Base-by-base conservation (phyloP, 2,888 invertebrate species). In the Phengaris alcon region DNA sequence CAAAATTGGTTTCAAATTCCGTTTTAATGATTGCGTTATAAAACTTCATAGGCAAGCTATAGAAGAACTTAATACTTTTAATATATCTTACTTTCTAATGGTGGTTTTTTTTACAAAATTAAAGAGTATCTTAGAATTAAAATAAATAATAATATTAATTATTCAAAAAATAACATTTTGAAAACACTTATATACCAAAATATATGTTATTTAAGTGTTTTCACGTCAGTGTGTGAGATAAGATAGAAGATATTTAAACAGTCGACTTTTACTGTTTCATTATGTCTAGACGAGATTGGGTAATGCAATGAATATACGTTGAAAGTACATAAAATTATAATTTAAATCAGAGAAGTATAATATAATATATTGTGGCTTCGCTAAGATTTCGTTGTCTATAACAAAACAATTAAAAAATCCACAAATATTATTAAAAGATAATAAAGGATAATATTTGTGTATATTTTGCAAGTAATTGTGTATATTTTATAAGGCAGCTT, bases 221-320 rank as follows among this genome's bases (percentile, higher is more conserved):
- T 22, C 22, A 22, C 22, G 1, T 22, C 22, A 22, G 22, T 22
- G 22, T 22, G 22, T 22, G 22, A 22, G 22, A 22, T 22, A 0
- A 22, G 22, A 22, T 22, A 22, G 22, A 22, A 22, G 22, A 22
- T 22, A 22, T 22, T 22, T 22, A 22, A 55, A 55, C n/a, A 13
- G 54, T 55, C 7, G 2, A 54, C 54, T 54, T 54, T 54, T 10
- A n/a, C n/a, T 15, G 8, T 59, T 22, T 59, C 15, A 15, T 57
- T 57, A 57, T 15, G 57, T 57, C 57, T 22, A 57, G 59, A 59
- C 59, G 59, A 59, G 9, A 59, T 59, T 59, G 15, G 22, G 59
- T 59, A 59, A 59, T 22, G 9, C 10, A 8, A 59, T 22, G 9
- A 22, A 59, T 22, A 59, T 15, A 59, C 9, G 22, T 59, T 0